Evolutionary conservation across 2,888 invertebrate genomes (phyloP).

Genomic region (Diplazon laetatorius): DNA sequence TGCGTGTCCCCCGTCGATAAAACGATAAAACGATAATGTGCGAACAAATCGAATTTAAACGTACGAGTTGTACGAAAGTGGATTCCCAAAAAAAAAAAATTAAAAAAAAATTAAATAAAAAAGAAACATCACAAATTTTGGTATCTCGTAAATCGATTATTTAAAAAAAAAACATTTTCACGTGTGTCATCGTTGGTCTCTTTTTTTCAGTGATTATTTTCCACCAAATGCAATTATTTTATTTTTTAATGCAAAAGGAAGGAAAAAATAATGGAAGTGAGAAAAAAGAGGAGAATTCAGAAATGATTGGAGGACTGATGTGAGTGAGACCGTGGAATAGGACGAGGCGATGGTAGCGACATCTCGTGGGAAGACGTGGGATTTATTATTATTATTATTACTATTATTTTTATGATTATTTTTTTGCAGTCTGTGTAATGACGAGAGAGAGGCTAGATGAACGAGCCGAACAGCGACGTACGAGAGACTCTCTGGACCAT

Average conservation of each 20-base stretch:
- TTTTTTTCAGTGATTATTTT: no score
- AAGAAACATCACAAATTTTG: background rate
- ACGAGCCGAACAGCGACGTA: conserved; percentile 30
- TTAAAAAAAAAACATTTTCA: background rate
- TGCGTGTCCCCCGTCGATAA: conserved; percentile 10
- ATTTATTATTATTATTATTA: no score
- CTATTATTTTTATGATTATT: no score
- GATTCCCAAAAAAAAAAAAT: background rate
- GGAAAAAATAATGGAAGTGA: no score
- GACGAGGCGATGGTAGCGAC: background rate
- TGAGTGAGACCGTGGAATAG: background rate
- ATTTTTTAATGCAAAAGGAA: no score
- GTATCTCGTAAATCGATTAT: background rate
- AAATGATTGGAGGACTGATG: background rate
- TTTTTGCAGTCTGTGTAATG: conserved; percentile 34
- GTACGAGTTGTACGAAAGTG: conserved; percentile 2
- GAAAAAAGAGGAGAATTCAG: background rate
- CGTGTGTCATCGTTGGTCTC: no score
- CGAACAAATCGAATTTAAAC: conserved; percentile 20
- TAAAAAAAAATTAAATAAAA: background rate
- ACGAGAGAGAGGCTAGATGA: background rate
- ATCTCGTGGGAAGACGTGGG: background rate
- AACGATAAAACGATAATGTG: conserved; percentile 4
- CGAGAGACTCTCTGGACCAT: conserved; percentile 44
- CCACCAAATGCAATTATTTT: no score